A percentile compares a stretch with the other conserved stretches of the same genome.
Conservation (phyloP, 2,797 vertebrate genomes). For the Xiphophorus birchmanni region DNA sequence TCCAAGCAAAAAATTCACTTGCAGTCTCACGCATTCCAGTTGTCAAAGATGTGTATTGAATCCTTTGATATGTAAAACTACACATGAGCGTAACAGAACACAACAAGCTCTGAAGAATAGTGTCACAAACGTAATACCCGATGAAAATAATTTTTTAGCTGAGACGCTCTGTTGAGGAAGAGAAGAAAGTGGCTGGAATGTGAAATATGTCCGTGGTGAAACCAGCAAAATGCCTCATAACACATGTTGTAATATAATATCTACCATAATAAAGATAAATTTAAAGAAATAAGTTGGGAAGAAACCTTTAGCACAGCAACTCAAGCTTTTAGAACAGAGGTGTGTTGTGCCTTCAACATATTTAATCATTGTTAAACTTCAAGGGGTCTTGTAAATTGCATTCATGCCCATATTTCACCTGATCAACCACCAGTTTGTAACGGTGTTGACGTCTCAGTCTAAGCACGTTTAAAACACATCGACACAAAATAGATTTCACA, state of each 20-base stretch:
- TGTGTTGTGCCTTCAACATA: constrained; percentile 18
- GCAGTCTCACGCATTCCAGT: constrained; percentile 49
- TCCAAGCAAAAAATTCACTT: background rate
- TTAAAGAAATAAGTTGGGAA: constrained; percentile 15
- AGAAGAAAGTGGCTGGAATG: constrained; percentile 4
- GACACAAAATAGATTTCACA: constrained; percentile 24
- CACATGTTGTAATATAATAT: background rate
- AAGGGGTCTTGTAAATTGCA: constrained; percentile 54
- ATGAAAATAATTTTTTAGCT: background rate
- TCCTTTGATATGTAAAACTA: constrained; percentile 59
- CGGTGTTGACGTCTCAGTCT: constrained; percentile 20
- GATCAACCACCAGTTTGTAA: constrained; percentile 10
- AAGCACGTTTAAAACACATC: constrained; percentile 29
- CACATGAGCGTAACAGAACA: constrained; percentile 54
- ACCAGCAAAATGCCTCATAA: background rate
- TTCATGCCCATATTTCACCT: constrained; percentile 21
- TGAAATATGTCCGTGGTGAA: constrained; percentile 2
- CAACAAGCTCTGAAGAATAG: constrained; percentile 23
- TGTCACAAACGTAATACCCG: constrained; percentile 32
- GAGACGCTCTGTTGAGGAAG: background rate
- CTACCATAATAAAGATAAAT: background rate
- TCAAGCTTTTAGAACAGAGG: background rate
- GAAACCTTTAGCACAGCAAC: constrained; percentile 5
- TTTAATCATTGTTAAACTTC: constrained; percentile 7
- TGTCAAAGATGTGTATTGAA: constrained; percentile 52